Base-by-base conservation (phyloP, 2,797 vertebrate genomes). In the Anguilla obscura region DNA sequence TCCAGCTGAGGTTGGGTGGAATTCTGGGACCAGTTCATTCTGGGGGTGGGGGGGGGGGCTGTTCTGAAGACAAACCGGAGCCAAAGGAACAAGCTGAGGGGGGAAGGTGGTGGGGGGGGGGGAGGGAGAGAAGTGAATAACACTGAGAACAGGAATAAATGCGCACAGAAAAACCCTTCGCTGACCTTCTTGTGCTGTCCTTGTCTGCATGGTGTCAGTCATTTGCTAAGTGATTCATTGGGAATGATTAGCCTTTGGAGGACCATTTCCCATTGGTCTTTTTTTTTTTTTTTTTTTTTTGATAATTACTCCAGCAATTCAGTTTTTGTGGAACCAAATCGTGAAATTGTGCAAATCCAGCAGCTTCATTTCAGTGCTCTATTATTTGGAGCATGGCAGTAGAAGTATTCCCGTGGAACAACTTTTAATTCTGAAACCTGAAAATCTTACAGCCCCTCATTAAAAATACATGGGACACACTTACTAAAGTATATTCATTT, bases 21-120 rank as follows among this genome's bases (percentile, higher is more conserved):
- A 91, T 92, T 97, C 50, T 0, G 8, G 89, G 93, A 96, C 86
- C 69, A 84, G 86, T 85, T 74, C 95, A 97, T 96, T 90, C 69
- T 88, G 90, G 83, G 83, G 9, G 36, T 89, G 33, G 33, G 33
- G 33, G 36, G 36, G 36, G 36, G 36, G 36, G 36, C 36, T 9
- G 52, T 84, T 90, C 87, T 84, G 50, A n/a, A 90, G 90, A 85
- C 71, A 58, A 30, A 24, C 82, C 87, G 56, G 24, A 86, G 60
- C 10, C 58, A 85, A 36, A 89, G 30, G 74, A 30, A 87, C 5
- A 66, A n/a, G 4, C 60, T 66, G 60, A 6, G 14, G n/a, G 63
- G n/a, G 63, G 36, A 27, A 8, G 5, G 21, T 66, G 60, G 33
- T 33, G 36, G 36, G 36, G 36, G 36, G 63, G 3, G n/a, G 63